These are phyloP conservation scores for Datnioides undecimradiatus DNA, from an alignment of 2,113 vertebrate genomes.

Conservation along the genomic window DNA sequence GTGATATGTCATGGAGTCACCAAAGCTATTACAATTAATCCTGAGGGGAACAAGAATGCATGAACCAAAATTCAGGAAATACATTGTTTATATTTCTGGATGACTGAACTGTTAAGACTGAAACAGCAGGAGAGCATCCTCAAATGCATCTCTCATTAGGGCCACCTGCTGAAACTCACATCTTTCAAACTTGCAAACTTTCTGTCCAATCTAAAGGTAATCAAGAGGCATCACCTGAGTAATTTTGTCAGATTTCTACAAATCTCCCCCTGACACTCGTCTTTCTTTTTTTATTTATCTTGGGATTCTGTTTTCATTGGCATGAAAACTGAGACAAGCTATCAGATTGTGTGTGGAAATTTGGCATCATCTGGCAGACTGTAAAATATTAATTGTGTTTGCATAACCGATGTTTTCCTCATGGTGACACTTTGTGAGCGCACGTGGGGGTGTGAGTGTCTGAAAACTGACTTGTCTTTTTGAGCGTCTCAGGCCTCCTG, in stretches of 20 bases:
- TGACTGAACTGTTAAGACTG: no score
- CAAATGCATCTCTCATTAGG: no score
- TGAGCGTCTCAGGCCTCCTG: conserved; percentile 71
- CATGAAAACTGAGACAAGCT: conserved; percentile 7
- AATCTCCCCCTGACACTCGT: background rate
- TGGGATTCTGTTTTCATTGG: conserved; percentile 11
- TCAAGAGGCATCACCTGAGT: background rate
- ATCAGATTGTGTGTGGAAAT: conserved; percentile 2
- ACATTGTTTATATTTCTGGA: no score
- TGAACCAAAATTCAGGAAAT: no score
- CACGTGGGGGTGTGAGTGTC: background rate
- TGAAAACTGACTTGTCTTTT: conserved; percentile 82
- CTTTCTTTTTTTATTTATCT: background rate
- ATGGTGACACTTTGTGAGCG: conserved; percentile 10
- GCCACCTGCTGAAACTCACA: no score
- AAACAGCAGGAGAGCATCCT: no score
- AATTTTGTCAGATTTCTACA: background rate
- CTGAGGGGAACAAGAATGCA: no score
- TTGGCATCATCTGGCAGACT: conserved; percentile 23
- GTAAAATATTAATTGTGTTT: conserved; percentile 52
- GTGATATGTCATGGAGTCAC: no score
- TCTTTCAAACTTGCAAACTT: no score
- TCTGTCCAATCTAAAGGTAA: background rate
- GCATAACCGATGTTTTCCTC: conserved; percentile 34
- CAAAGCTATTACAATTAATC: no score